Conservation (phyloP, 2,888 invertebrate genomes). For the Aporophyla lueneburgensis region DNA sequence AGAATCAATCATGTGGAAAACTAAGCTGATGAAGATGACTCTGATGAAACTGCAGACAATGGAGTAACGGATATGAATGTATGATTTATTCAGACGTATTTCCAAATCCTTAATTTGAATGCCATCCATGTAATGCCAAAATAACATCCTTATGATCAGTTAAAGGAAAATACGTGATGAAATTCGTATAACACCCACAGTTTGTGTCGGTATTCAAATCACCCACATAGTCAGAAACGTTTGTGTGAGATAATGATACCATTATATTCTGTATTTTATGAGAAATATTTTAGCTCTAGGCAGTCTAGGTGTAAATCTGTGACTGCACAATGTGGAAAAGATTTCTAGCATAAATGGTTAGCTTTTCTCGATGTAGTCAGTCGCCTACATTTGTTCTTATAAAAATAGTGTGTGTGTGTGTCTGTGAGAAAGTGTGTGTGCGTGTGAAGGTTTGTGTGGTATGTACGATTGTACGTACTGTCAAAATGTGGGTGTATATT, state of each 20-base stretch:
- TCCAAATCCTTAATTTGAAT: constrained; percentile 9
- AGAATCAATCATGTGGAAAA: not conserved
- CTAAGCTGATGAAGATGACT: not conserved
- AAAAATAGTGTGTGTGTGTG: not conserved
- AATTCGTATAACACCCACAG: not conserved
- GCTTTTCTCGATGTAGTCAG: not conserved
- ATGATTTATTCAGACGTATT: not conserved
- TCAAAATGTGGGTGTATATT: no score
- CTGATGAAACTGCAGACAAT: not conserved
- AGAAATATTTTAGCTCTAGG: not conserved
- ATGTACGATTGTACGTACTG: not conserved
- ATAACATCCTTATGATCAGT: constrained; percentile 21
- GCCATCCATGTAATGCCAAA: not conserved
- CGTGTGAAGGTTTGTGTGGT: not conserved
- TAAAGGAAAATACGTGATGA: constrained; percentile 38
- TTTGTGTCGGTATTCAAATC: constrained; percentile 3
- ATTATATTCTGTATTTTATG: not conserved
- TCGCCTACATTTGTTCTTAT: not conserved
- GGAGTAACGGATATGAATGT: not conserved
- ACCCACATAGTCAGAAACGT: constrained; percentile 8
- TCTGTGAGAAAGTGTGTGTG: not conserved
- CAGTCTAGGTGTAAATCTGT: not conserved
- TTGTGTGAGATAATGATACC: constrained; percentile 1
- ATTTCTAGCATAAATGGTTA: not conserved
- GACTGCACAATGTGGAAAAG: not conserved